Evolutionary conservation across 2,113 vertebrate genomes (phyloP).

Genomic region (Poeciliopsis occidentalis): DNA sequence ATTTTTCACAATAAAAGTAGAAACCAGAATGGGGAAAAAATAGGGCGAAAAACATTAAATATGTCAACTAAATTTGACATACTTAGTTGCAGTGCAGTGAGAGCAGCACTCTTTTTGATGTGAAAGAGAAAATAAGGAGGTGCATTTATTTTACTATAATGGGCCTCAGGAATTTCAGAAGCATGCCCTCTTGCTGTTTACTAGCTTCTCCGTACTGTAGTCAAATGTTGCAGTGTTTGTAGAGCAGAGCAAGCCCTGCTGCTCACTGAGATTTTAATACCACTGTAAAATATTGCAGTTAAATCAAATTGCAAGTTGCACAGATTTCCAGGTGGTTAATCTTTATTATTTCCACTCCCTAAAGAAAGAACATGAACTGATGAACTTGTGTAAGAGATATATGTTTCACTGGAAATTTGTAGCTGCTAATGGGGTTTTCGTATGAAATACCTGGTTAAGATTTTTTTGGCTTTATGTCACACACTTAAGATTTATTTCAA

Average conservation of each 20-base stretch:
- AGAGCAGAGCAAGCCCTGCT: conserved; percentile 10
- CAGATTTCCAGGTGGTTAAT: conserved; percentile 33
- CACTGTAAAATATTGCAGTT: conserved; percentile 57
- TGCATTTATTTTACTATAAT: conserved; percentile 51
- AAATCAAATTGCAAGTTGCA: conserved; percentile 57
- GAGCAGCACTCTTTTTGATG: conserved; percentile 53
- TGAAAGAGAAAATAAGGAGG: conserved; percentile 52
- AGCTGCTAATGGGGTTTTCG: conserved; percentile 11
- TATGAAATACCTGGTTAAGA: not conserved
- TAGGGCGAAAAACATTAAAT: not conserved
- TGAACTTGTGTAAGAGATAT: conserved; percentile 14
- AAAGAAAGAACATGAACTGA: conserved; percentile 22
- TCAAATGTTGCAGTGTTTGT: conserved; percentile 51
- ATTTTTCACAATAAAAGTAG: not conserved
- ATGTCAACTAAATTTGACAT: conserved; percentile 15
- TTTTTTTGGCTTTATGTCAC: not conserved
- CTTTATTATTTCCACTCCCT: conserved; percentile 28
- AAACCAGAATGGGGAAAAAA: not conserved
- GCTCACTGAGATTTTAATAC: conserved; percentile 9
- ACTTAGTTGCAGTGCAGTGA: conserved; percentile 70
- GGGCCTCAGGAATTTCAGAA: conserved; percentile 51
- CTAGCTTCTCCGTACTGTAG: conserved; percentile 27
- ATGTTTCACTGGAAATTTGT: conserved; percentile 14
- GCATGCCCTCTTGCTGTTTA: not conserved
- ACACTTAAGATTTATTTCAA: not conserved